Percentiles rank a stretch among this genome's conserved stretches.
phyloP scores from a whole-genome alignment of 2,888 invertebrate genomes.

The Hemithea aestivaria region DNA sequence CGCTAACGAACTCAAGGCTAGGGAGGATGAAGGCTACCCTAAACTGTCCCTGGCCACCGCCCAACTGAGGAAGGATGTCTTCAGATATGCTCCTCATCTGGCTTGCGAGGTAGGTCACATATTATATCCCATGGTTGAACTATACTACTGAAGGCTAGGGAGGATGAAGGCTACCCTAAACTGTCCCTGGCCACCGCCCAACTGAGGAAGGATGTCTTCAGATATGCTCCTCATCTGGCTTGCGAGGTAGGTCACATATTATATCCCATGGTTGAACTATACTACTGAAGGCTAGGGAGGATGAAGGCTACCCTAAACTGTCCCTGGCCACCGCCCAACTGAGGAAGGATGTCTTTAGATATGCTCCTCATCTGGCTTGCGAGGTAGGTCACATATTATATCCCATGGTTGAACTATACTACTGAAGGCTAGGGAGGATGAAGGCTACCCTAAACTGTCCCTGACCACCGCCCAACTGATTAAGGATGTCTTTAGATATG shows the following conservation, averaged over 20 bases:
- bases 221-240: constrained; percentile 49
- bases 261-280: no score
- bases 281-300: constrained; percentile 27
- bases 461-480: constrained; percentile 48
- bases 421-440: constrained; percentile 33
- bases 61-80: constrained; percentile 52
- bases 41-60: constrained; percentile 51
- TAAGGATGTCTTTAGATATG: constrained; percentile 58
- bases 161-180: constrained; percentile 54
- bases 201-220: constrained; percentile 55
- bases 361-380: constrained; percentile 52
- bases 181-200: constrained; percentile 51
- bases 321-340: constrained; percentile 51
- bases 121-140: no score
- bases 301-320: constrained; percentile 58
- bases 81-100: constrained; percentile 52
- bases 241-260: constrained; percentile 54
- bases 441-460: constrained; percentile 58
- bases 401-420: no score
- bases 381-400: constrained; percentile 47
- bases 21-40: constrained; percentile 50
- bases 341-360: constrained; percentile 55
- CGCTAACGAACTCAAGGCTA: constrained; percentile 42
- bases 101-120: constrained; percentile 53
- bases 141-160: constrained; percentile 29